A percentile compares a stretch with the other conserved stretches of the same genome.
phyloP scores from a whole-genome alignment of 2,888 invertebrate genomes.

The Mactromeris polynyma region DNA sequence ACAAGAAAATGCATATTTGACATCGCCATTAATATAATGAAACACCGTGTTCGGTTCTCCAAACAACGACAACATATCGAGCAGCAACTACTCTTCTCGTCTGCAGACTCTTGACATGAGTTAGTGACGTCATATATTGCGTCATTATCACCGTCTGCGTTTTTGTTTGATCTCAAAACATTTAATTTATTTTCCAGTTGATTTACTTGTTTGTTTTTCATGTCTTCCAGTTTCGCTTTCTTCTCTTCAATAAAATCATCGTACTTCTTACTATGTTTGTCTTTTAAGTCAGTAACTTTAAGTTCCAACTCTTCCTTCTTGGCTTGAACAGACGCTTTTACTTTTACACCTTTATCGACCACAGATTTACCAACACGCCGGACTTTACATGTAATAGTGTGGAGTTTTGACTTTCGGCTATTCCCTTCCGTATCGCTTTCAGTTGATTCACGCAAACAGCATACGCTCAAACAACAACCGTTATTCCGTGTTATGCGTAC shows the following conservation, averaged over 20 bases:
- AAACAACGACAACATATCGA: background rate
- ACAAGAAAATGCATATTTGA: constrained; percentile 55
- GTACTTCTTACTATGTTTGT: background rate
- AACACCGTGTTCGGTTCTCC: constrained; percentile 45
- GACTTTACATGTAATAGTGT: background rate
- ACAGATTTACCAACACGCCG: background rate
- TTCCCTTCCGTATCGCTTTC: background rate
- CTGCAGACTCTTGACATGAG: background rate
- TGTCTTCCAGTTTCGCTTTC: background rate
- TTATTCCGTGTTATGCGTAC: background rate
- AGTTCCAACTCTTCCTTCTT: background rate
- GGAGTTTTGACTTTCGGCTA: background rate
- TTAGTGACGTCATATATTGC: background rate
- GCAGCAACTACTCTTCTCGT: background rate
- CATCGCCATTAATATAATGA: constrained; percentile 45
- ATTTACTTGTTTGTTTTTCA: constrained; percentile 1
- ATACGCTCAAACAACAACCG: background rate
- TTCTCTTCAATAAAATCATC: background rate
- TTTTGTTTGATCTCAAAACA: background rate
- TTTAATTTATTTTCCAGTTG: background rate
- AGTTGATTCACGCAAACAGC: background rate
- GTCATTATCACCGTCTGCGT: background rate
- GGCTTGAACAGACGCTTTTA: background rate
- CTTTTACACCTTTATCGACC: background rate
- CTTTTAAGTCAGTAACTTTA: background rate